phyloP scores from a whole-genome alignment of 2,113 vertebrate species.

The Elaphurus davidianus region DNA sequence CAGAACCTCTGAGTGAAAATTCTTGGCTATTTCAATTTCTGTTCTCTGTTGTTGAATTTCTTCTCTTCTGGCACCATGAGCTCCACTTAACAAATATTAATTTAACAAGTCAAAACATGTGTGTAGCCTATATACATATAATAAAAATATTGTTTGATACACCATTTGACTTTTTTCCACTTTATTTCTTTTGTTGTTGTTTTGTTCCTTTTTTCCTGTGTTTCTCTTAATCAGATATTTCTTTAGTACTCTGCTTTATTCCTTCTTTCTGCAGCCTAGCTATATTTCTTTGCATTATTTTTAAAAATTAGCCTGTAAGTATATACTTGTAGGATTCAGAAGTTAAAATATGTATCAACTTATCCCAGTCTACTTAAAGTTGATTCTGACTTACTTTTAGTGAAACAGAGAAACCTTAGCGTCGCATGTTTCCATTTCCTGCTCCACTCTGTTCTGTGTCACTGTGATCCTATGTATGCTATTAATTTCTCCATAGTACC shows the following conservation, averaged over 20 bases:
- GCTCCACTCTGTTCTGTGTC: accelerated
- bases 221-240: neutral
- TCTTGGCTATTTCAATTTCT: neutral
- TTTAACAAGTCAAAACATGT: neutral
- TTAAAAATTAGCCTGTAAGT: neutral
- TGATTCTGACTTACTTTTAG: neutral
- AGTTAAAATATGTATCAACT: neutral
- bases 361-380: neutral
- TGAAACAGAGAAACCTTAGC: neutral
- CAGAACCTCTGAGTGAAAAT: neutral
- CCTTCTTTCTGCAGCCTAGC: neutral
- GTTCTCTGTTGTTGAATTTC: neutral
- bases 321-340: neutral
- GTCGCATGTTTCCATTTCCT: accelerated
- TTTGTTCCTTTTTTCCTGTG: neutral
- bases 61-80: neutral
- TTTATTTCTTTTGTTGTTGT: neutral
- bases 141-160: neutral
- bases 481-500: neutral
- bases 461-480: neutral
- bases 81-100: neutral
- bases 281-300: neutral
- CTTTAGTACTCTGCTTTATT: neutral
- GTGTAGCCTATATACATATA: neutral
- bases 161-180: neutral